Evolutionary conservation across 2,888 invertebrate genomes (phyloP), one percentile per base, ranked within the genome.

Genomic region (Torymus texanus): DNA sequence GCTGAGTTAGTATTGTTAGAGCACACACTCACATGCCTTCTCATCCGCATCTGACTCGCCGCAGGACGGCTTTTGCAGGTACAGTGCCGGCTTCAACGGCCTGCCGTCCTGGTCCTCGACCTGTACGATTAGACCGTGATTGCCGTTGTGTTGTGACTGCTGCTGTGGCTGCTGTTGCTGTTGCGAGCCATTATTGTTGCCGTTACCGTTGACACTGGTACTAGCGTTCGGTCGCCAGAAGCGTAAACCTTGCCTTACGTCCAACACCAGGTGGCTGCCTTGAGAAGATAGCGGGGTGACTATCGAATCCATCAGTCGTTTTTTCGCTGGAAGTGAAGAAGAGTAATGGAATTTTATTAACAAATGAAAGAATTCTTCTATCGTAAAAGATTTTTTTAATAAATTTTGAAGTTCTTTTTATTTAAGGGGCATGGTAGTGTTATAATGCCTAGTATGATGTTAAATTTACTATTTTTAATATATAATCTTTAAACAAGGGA

Each of bases 61-160:
- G 81, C 90, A 90, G 18, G 87, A 85, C 8, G 88, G 85, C 76
- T 88, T 85, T 59, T 91, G 91, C 87, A 93, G 92, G 87, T 91
- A 92, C 83, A 89, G 88, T 80, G 90, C 88, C 0, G 93, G 92
- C 79, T 91, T 91, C 72, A 92, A 85, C 1, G 91, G 86, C 78
- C 90, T 90, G 8, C 92, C 92, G 72, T 93, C 92, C 86, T 93
- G 93, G 86, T 93, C 93, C 86, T 93, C 93, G 24, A 93, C 92
- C 83, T 92, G 91, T n/a, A 93, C 89, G 14, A 91, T 91, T 78
- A 93, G 84, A 0, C 92, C 93, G 72, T 90, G 89, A 83, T 90
- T 90, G 86, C 87, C 91, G 24, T 81, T 41, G 29, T 53, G 67
- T 21, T 67, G 51, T 10, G 66, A 29, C 18, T 66, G 82, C 41